These are phyloP conservation scores for Takifugu rubripes DNA, from an alignment of 2,797 vertebrate genomes.

Conservation along the genomic window DNA sequence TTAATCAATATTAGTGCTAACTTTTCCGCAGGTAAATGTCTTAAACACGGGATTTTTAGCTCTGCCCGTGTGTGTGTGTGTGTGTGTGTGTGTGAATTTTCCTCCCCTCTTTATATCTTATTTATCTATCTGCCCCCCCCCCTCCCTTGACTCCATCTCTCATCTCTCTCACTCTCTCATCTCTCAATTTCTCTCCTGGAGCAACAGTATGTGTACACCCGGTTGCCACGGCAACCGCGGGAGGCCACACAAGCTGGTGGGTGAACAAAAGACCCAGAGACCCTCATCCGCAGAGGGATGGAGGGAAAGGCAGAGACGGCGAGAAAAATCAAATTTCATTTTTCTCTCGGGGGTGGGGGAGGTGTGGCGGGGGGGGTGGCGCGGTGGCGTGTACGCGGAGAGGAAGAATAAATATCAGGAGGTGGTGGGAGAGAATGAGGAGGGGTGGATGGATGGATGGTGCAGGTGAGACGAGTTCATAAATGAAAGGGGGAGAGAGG, in stretches of 20 bases:
- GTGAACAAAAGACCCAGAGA: conserved; percentile 71
- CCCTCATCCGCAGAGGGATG: conserved; percentile 43
- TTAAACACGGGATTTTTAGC: background rate
- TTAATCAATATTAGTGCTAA: background rate
- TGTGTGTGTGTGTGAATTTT: background rate
- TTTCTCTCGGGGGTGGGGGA: conserved; percentile 28
- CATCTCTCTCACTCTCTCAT: conserved; percentile 46
- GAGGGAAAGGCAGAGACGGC: conserved; percentile 17
- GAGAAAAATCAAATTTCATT: conserved; percentile 62
- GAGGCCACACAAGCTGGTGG: conserved; percentile 64
- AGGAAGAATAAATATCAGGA: conserved; percentile 29
- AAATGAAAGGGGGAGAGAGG: conserved; percentile 42
- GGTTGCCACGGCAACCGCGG: conserved; percentile 64
- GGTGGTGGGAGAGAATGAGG: conserved; percentile 9
- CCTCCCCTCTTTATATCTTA: background rate
- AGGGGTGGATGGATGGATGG: conserved; percentile 33
- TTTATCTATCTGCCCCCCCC: conserved; percentile 1
- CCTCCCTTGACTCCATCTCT: conserved; percentile 31
- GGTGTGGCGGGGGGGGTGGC: conserved; percentile 2
- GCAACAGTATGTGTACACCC: conserved; percentile 69
- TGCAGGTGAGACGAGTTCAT: conserved; percentile 55
- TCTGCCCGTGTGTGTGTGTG: background rate
- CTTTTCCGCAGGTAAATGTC: background rate
- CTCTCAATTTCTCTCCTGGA: conserved; percentile 48
- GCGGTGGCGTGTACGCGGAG: conserved; percentile 34